A percentile compares a stretch with the other conserved stretches of the same genome.
These are phyloP conservation scores for Neoitamus cyanurus DNA, from an alignment of 2,888 invertebrate genomes.

Conservation along the genomic window DNA sequence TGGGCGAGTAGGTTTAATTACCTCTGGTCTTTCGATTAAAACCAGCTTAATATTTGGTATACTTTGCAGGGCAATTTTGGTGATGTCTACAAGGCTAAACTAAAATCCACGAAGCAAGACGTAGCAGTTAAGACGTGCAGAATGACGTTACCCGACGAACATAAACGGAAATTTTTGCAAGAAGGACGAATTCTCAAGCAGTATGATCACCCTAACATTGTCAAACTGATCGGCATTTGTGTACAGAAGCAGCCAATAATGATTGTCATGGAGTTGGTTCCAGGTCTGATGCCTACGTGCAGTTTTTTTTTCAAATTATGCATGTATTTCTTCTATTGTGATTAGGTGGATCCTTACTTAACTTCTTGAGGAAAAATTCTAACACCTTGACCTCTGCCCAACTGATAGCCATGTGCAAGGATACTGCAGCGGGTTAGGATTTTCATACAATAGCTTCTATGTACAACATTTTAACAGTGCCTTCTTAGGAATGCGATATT, in stretches of 20 bases:
- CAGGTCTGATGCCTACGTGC: slow-evolving; percentile 56
- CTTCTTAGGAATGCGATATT: slow-evolving; percentile 81
- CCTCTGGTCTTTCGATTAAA: too few species aligned
- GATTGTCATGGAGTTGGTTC: slow-evolving; percentile 98
- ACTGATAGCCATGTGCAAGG: slow-evolving; percentile 89
- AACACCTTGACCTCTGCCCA: slow-evolving; percentile 74
- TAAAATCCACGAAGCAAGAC: slow-evolving; percentile 84
- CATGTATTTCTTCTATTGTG: neutral
- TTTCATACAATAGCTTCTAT: neutral
- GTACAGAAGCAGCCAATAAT: slow-evolving; percentile 98
- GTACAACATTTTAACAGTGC: neutral
- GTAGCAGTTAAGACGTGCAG: slow-evolving; percentile 97
- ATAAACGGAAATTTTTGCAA: slow-evolving; percentile 92
- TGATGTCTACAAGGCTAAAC: slow-evolving; percentile 92
- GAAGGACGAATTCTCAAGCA: slow-evolving; percentile 96
- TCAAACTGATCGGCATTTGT: slow-evolving; percentile 95
- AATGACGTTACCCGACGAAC: slow-evolving; percentile 92
- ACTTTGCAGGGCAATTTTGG: slow-evolving; percentile 91
- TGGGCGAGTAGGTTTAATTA: slow-evolving; percentile 81
- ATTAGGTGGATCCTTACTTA: slow-evolving; percentile 86
- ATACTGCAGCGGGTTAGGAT: slow-evolving; percentile 83
- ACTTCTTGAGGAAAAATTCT: slow-evolving; percentile 86
- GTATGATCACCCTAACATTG: slow-evolving; percentile 97
- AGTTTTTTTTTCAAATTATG: neutral
- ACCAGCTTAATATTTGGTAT: neutral